Base-by-base conservation (phyloP, 2,797 vertebrate genomes). In the Paramormyrops hopkinsi region DNA sequence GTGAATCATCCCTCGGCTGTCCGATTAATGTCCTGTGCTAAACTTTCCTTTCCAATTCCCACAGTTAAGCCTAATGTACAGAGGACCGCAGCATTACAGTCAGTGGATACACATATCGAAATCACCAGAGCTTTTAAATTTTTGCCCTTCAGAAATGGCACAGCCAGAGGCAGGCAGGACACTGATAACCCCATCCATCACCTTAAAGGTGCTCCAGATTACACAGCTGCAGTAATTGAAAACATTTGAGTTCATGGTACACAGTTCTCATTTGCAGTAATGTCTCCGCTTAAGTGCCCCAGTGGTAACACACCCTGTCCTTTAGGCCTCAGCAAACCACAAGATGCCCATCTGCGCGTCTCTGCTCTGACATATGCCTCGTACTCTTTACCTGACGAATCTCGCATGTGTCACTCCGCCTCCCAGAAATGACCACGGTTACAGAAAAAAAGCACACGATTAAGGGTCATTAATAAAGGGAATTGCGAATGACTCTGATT, bases 151-250 rank as follows among this genome's bases (percentile, higher is more conserved):
- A 3, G 53, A 56, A 87, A 22, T 17, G 50, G 2, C 22, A 50
- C 2, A 6, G 50, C 25, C 84, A 25, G 84, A 44, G 76, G 17
- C 4, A 83, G 46, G 50, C 50, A 87, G 83, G 22, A 50, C 22
- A 87, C 29, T 4, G 51, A 56, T 54, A 84, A 37, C 50, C 85
- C 53, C 53, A 87, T 87, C 17, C 53, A 56, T 87, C 85, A 87
- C 29, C 85, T 51, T 54, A 56, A 87, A 87, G 29, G 53, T 87
- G 85, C 50, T 25, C 53, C 25, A 56, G 50, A 37, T 37, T 56
- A 56, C 53, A 33, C 14, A 87, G 85, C 51, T 56, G 85, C 25
- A 37, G 85, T 87, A 87, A 87, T 87, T 87, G 85, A 87, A 87
- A 87, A 59, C 50, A 87, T 87, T 87, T 87, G 14, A 41, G 85